Evolutionary conservation across 2,888 invertebrate species (phyloP), one percentile per base, ranked within the genome.

Genomic region (Morinoia aosen): DNA sequence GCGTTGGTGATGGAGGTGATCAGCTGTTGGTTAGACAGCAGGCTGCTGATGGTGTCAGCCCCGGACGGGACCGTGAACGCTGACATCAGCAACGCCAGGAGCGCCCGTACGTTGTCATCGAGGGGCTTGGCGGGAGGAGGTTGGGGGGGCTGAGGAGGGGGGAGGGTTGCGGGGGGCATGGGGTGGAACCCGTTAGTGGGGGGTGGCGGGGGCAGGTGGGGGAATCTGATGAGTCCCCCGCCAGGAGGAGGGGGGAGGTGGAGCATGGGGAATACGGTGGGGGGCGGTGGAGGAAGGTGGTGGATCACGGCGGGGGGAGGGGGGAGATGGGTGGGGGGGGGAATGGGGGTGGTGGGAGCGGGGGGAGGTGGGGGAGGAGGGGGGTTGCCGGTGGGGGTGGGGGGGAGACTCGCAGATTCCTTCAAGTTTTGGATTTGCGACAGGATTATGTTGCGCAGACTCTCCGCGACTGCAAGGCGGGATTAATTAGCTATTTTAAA

Each of bases 381-480:
- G 8, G 95, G 95, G 40, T 88, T 39, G 58, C 56, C 19, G 33
- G 56, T 57, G 58, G 91, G 25, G 91, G 96, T 40, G 95, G 95
- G 39, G 58, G 96, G 88, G 58, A 76, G 64, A n/a, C 91, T 91
- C 56, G 76, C 25, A n/a, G 95, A 64, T 64, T 96, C 91, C 95
- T 97, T 97, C n/a, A 97, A 97, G 94, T 97, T 97, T 96, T 97
- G 97, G 58, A 97, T 97, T 96, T 97, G 97, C 96, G 97, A 97
- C 96, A 97, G 97, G 96, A 97, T 97, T 96, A 97, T 97, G 96
- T 97, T 97, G 97, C 97, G 97, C 57, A 97, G 97, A 96, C 97
- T 97, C 96, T 97, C 97, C 91, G 97, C 97, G 97, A 97, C 97
- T 97, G 97, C 88, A n/a, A n/a, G n/a, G n/a, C n/a, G n/a, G n/a